Evolutionary conservation across 2,888 invertebrate genomes (phyloP), one percentile per base, ranked within the genome.

Genomic region (Cataglyphis altisquamis): DNA sequence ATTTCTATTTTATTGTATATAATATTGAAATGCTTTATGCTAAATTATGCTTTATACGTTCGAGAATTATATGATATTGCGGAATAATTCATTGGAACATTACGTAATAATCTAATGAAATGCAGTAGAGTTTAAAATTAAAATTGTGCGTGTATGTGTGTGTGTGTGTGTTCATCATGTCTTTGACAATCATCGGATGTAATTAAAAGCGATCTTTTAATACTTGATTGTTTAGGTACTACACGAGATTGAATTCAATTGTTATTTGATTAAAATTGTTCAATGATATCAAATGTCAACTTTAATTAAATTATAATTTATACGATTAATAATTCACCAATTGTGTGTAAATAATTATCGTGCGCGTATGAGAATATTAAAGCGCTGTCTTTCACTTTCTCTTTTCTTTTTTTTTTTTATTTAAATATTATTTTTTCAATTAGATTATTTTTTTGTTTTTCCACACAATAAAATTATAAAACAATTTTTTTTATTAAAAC

Each of bases 251-350:
- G 6, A 66, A 67, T 48, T 57, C n/a, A 55, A 72, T 21, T 41
- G 29, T 73, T 41, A 52, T 45, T 29, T 3, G 12, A 62, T 73
- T 73, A 73, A 62, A 68, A 67, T 68, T 77, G 41, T 57, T 55
- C 29, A 5, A 67, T 39, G 25, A 52, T 25, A 75, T 75, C 48
- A 25, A 77, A 39, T 15, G 21, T 12, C 21, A 39, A n/a, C 52
- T 67, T 18, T 9, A 77, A 77, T 64, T 68, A 68, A 25, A 55
- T 25, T 36, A 6, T 25, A 36, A 52, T 52, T 68, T 21, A 39
- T 52, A 29, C 15, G 10, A 25, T 66, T 25, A 52, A 39, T 67
- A 9, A 67, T 68, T n/a, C 29, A 15, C 12, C 25, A 45, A 55
- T 39, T 21, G 18, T 64, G 29, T 32, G 5, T 29, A 9, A 39